phyloP scores from a whole-genome alignment of 2,113 vertebrate species.

The Cyphomyrus plagiostoma region DNA sequence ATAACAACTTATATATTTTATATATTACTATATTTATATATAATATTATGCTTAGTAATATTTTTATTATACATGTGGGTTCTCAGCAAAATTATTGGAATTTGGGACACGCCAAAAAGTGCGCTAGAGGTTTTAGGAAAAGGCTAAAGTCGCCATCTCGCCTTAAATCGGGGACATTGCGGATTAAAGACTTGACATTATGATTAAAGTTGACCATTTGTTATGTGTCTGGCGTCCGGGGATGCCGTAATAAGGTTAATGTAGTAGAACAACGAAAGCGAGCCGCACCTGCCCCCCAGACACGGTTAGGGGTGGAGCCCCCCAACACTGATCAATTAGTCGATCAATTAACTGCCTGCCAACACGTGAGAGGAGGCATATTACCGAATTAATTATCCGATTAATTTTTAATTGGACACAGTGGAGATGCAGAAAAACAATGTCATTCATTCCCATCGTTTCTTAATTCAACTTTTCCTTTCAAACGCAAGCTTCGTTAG shows the following conservation, averaged over 20 bases:
- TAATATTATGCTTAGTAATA: neutral
- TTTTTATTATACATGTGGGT: neutral
- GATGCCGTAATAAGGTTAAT: constrained; percentile 88
- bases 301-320: constrained; percentile 52
- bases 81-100: neutral
- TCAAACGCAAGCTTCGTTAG: neutral
- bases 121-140: neutral
- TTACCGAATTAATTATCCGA: constrained; percentile 64
- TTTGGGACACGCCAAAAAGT: neutral
- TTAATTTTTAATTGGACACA: constrained; percentile 65
- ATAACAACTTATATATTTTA: no score
- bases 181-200: constrained; percentile 86
- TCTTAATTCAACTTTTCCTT: constrained; percentile 8
- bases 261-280: constrained; percentile 70
- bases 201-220: constrained; percentile 94
- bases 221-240: constrained; percentile 81
- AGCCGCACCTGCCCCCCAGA: constrained; percentile 78
- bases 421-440: constrained; percentile 38
- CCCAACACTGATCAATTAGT: constrained; percentile 65
- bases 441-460: neutral
- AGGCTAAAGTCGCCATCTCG: constrained; percentile 15
- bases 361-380: constrained; percentile 54
- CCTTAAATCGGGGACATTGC: constrained; percentile 54
- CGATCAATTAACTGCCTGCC: constrained; percentile 63
- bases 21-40: no score